Evolutionary conservation across 2,888 invertebrate genomes (phyloP).

Genomic region (Villa cingulata): DNA sequence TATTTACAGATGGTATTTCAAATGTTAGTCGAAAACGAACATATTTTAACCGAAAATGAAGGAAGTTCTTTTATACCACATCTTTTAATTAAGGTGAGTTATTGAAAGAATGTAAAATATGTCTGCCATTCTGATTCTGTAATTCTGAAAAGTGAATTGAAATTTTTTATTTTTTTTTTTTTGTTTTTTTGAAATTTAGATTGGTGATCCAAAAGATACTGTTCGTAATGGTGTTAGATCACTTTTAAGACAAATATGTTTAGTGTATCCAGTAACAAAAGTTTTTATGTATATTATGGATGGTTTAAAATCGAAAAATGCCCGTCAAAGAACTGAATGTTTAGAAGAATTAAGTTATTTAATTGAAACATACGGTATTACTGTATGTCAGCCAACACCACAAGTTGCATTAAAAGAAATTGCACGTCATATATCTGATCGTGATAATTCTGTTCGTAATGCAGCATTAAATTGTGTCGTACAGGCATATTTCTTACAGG

Average conservation of each 20-base stretch:
- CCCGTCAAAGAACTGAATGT: slow-evolving; percentile 91
- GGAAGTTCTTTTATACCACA: slow-evolving; percentile 91
- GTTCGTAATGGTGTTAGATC: slow-evolving; percentile 80
- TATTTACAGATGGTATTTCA: slow-evolving; percentile 75
- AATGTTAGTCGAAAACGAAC: slow-evolving; percentile 62
- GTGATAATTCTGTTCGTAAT: slow-evolving; percentile 90
- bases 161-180: slow-evolving; percentile 12
- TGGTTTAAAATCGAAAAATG: slow-evolving; percentile 92
- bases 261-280: slow-evolving; percentile 78
- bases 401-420: slow-evolving; percentile 67
- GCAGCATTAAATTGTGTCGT: slow-evolving; percentile 91
- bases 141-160: background rate
- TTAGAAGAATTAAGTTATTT: slow-evolving; percentile 79
- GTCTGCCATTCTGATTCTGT: too few species aligned
- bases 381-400: slow-evolving; percentile 69
- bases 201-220: slow-evolving; percentile 92
- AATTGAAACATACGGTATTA: slow-evolving; percentile 72
- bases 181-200: slow-evolving; percentile 36
- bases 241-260: slow-evolving; percentile 69
- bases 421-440: slow-evolving; percentile 87
- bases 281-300: slow-evolving; percentile 86
- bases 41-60: slow-evolving; percentile 80
- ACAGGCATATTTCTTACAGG: slow-evolving; percentile 77
- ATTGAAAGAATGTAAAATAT: too few species aligned
- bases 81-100: slow-evolving; percentile 83